Conservation (phyloP, 2,888 invertebrate species). For the Vanessa cardui region DNA sequence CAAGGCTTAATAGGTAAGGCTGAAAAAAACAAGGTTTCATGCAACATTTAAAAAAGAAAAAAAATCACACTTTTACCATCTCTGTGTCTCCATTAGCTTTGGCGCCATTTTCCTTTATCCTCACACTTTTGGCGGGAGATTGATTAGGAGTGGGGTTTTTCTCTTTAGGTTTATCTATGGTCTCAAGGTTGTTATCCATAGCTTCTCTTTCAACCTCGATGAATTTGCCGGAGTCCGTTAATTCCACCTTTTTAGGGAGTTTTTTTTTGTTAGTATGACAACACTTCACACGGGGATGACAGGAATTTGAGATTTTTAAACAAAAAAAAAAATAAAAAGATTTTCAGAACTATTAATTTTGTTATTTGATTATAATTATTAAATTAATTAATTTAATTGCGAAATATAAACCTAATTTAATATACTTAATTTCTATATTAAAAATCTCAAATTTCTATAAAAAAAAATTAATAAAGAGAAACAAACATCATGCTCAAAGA, state of each 20-base stretch:
- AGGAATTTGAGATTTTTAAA: conserved; percentile 38
- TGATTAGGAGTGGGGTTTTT: conserved; percentile 60
- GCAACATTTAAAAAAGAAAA: conserved; percentile 10
- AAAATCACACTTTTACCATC: conserved; percentile 46
- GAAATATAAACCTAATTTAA: no score
- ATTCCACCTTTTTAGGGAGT: conserved; percentile 74
- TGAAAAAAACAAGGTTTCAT: background rate
- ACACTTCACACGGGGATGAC: conserved; percentile 54
- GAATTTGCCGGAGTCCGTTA: conserved; percentile 79
- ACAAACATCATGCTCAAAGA: conserved; percentile 16
- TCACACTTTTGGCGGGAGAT: conserved; percentile 72
- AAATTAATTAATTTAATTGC: background rate
- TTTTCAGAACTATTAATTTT: no score
- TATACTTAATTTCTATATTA: background rate
- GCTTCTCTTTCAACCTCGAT: conserved; percentile 75
- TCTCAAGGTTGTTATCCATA: conserved; percentile 46
- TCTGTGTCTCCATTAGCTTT: conserved; percentile 61
- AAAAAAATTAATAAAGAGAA: conserved; percentile 12
- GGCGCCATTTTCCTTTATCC: conserved; percentile 75
- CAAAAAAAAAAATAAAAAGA: background rate
- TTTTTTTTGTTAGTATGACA: conserved; percentile 65
- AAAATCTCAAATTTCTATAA: conserved; percentile 22
- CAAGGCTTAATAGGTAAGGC: no score
- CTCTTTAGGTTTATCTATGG: conserved; percentile 47
- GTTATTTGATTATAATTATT: background rate